Conservation (phyloP, 2,797 vertebrate genomes). For the Tokudaia tokunoshimensis region DNA sequence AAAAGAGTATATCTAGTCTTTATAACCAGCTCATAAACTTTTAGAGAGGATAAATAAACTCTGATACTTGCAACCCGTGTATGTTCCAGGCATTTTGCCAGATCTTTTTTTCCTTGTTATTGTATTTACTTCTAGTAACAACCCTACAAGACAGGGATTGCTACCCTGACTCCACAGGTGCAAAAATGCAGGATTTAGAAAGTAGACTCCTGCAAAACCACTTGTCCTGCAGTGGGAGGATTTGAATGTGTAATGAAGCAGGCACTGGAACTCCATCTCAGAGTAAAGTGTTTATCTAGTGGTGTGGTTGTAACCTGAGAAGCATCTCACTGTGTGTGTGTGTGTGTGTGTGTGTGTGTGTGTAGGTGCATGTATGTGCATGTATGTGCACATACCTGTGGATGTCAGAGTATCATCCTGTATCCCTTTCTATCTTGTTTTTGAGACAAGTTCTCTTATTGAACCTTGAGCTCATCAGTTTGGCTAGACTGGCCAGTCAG, state of each 20-base stretch:
- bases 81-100: slow-evolving; percentile 45
- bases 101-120: slow-evolving; percentile 46
- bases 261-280: neutral
- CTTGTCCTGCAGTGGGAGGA: neutral
- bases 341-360: neutral
- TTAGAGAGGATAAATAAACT: slow-evolving; percentile 61
- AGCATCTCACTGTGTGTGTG: neutral
- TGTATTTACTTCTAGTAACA: slow-evolving; percentile 63
- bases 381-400: neutral
- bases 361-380: neutral
- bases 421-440: neutral
- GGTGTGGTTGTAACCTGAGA: neutral
- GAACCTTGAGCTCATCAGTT: neutral
- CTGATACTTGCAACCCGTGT: slow-evolving; percentile 29
- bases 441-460: neutral
- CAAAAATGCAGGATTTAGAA: slow-evolving; percentile 39
- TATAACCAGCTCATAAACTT: slow-evolving; percentile 64
- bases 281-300: neutral
- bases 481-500: neutral
- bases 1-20: slow-evolving; percentile 49
- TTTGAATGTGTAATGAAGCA: neutral
- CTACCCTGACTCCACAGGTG: slow-evolving; percentile 51
- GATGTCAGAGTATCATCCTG: neutral
- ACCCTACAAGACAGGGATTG: slow-evolving; percentile 7
- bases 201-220: slow-evolving; percentile 29